A percentile compares a stretch with the other conserved stretches of the same genome.
phyloP scores from a whole-genome alignment of 2,888 invertebrate genomes.

The Netelia virgata region DNA sequence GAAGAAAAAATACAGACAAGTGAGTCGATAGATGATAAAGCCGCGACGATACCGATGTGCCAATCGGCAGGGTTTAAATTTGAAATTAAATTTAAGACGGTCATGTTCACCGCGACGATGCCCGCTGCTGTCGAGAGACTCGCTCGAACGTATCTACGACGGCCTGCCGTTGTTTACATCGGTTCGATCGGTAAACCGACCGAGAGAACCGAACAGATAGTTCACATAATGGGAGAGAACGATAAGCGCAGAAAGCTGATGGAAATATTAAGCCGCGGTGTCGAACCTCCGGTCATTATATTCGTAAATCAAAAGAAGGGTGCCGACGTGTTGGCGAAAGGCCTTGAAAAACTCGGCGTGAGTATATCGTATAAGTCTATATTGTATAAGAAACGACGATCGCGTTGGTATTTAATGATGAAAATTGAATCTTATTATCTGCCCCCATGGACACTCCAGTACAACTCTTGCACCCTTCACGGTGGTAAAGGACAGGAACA shows the following conservation, averaged over 20 bases:
- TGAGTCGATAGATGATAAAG: constrained; percentile 76
- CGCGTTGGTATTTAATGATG: background rate
- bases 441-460: constrained; percentile 85
- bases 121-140: constrained; percentile 98
- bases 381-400: no score
- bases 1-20: constrained; percentile 98
- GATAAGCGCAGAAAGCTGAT: constrained; percentile 98
- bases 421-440: constrained; percentile 50
- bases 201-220: constrained; percentile 98
- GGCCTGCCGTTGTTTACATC: constrained; percentile 99
- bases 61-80: background rate
- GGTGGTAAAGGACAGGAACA: constrained; percentile 99
- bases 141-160: constrained; percentile 96
- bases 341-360: constrained; percentile 96
- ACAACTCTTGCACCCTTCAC: constrained; percentile 98
- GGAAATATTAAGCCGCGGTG: constrained; percentile 94
- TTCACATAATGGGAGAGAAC: constrained; percentile 97
- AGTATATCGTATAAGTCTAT: constrained; percentile 75
- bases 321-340: constrained; percentile 98
- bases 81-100: constrained; percentile 88
- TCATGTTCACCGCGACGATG: constrained; percentile 99
- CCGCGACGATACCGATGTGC: no score
- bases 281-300: constrained; percentile 99
- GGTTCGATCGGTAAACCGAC: constrained; percentile 98
- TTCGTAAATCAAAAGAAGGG: constrained; percentile 99